Evolutionary conservation across 2,888 invertebrate species (phyloP), one percentile per base, ranked within the genome.

Genomic region (Bombylius major): DNA sequence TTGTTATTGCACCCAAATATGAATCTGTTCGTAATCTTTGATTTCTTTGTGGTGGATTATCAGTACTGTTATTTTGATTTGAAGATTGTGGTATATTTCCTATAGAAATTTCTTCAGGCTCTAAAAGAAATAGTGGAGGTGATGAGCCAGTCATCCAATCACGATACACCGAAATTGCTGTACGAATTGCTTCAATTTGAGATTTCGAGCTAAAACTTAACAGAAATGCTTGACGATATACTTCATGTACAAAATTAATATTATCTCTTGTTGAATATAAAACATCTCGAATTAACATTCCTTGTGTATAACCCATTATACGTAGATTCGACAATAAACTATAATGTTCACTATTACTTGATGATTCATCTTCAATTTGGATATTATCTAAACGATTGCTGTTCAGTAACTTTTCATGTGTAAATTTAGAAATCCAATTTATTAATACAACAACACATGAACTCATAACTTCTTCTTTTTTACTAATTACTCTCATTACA

Each of bases 231-330:
- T 96, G 94, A 36, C 96, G 82, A 70, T 94, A 89, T 56, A 96
- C 82, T 76, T 97, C 97, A 67, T 96, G 90, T 36, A 96, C 84
- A 69, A 97, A 90, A 76, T 97, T 93, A 7, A 97, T 86, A 72
- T 96, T 94, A 63, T 93, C 92, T 51, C 93, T 82, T 47, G 84
- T 88, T 36, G 85, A 82, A 69, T 91, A 93, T 47, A 97, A 77
- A 23, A 95, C 93, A 65, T 91, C 88, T 50, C 90, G 83, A 0
- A 94, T 93, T 55, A 94, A 84, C 64, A 82, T 64, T 31, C 68
- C 67, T 60, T 73, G 74, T 51, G 71, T 67, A 49, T 70, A 72
- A 39, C 69, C 69, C 53, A 69, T 65, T 39, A 67, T 58, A 36
- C 58, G 58, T 5, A 62, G 59, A 61, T 66, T 64, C 9, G 63